These are phyloP conservation scores for Ondatra zibethicus DNA, from an alignment of 2,113 vertebrate genomes.

Conservation along the genomic window DNA sequence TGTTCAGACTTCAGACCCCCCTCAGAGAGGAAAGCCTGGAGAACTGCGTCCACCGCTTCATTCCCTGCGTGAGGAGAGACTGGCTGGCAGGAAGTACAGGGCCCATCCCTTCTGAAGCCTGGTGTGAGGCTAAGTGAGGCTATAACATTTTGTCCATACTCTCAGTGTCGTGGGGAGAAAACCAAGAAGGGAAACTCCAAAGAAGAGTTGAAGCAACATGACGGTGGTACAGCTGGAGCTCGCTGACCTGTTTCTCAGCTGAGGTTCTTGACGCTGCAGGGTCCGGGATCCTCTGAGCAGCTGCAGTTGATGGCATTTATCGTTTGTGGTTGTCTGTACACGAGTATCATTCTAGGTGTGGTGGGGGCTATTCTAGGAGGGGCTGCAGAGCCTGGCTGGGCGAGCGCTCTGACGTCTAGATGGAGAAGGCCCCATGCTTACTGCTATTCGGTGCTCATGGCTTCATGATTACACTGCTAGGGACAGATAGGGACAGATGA, in stretches of 20 bases:
- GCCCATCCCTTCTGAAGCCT: not conserved
- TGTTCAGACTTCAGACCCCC: not conserved
- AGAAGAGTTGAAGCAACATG: not conserved
- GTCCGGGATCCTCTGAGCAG: not conserved
- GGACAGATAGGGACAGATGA: not conserved
- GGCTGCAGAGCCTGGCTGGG: not conserved
- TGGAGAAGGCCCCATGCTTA: not conserved
- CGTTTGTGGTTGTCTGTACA: no score
- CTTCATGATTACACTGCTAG: not conserved
- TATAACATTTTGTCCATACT: not conserved
- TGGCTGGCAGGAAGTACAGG: accelerated
- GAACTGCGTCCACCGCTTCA: not conserved
- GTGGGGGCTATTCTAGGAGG: accelerated
- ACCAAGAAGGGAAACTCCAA: not conserved
- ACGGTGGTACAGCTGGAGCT: no score
- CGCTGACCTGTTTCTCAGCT: accelerated
- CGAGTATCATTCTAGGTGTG: not conserved
- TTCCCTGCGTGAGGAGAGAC: not conserved
- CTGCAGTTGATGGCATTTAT: accelerated
- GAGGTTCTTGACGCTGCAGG: accelerated
- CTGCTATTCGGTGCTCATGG: not conserved
- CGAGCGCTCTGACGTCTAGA: accelerated
- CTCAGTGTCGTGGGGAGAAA: not conserved
- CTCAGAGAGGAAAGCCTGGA: not conserved
- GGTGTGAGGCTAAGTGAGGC: not conserved